Conservation (phyloP, 2,888 invertebrate species). For the Oasisia sp. region DNA sequence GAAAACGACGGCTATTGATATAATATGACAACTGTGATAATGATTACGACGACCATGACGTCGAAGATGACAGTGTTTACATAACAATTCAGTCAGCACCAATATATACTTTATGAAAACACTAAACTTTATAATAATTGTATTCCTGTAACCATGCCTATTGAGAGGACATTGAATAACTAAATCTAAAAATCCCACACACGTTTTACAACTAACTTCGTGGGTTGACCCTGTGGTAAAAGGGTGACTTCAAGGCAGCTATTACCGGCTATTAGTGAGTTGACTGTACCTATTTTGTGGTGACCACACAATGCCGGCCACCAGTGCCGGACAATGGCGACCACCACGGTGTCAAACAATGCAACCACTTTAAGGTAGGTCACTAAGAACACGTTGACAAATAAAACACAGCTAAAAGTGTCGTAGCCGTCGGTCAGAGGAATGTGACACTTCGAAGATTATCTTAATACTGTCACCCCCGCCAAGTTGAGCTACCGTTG, state of each 20-base stretch:
- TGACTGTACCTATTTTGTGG: background rate
- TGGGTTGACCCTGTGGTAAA: background rate
- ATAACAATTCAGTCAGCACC: background rate
- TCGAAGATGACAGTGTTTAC: background rate
- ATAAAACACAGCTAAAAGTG: background rate
- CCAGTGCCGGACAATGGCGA: background rate
- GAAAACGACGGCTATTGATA: background rate
- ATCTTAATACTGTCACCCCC: background rate
- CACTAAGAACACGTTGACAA: background rate
- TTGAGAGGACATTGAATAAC: background rate
- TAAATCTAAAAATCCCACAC: background rate
- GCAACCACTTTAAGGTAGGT: background rate
- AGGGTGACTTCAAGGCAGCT: background rate
- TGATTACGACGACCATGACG: background rate
- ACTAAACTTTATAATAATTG: background rate
- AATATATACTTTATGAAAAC: background rate
- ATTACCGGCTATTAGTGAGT: background rate
- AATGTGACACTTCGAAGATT: conserved; percentile 6
- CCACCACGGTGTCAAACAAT: background rate
- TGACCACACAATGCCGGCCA: background rate
- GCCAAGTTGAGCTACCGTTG: background rate
- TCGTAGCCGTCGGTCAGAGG: background rate
- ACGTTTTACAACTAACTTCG: background rate
- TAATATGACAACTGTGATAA: background rate
- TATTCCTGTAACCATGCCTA: background rate